phyloP scores from a whole-genome alignment of 2,888 invertebrate species.

The Leptopterna dolabrata region DNA sequence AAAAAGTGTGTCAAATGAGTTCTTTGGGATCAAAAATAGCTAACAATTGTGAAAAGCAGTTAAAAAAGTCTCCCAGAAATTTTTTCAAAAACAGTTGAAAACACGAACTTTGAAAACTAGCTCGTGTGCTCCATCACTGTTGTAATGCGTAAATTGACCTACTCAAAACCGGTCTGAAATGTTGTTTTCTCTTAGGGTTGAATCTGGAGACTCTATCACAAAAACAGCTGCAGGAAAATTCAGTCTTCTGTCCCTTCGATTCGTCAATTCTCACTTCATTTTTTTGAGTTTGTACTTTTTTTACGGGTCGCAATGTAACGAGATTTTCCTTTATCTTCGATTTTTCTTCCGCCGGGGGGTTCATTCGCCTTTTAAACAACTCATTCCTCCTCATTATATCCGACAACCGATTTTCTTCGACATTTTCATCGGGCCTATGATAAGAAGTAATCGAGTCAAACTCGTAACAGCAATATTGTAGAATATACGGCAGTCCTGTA shows the following conservation, averaged over 20 bases:
- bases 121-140: no score
- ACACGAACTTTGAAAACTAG: no score
- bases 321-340: no score
- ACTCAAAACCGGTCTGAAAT: slow-evolving; percentile 38
- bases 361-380: no score
- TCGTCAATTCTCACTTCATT: neutral
- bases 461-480: neutral
- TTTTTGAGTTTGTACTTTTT: neutral
- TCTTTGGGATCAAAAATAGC: no score
- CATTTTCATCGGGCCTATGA: neutral
- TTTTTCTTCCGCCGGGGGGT: neutral
- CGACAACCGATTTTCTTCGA: neutral
- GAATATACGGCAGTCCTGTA: neutral
- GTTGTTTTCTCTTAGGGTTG: slow-evolving; percentile 13
- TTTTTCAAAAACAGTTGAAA: no score
- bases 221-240: slow-evolving; percentile 15
- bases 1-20: no score
- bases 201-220: slow-evolving; percentile 38
- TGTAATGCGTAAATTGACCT: neutral
- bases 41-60: no score
- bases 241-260: neutral
- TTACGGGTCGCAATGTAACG: no score
- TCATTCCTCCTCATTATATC: neutral
- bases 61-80: no score
- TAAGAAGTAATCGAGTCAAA: neutral